phyloP scores from a whole-genome alignment of 2,113 vertebrate species.

The Cephalopholis sonnerati region DNA sequence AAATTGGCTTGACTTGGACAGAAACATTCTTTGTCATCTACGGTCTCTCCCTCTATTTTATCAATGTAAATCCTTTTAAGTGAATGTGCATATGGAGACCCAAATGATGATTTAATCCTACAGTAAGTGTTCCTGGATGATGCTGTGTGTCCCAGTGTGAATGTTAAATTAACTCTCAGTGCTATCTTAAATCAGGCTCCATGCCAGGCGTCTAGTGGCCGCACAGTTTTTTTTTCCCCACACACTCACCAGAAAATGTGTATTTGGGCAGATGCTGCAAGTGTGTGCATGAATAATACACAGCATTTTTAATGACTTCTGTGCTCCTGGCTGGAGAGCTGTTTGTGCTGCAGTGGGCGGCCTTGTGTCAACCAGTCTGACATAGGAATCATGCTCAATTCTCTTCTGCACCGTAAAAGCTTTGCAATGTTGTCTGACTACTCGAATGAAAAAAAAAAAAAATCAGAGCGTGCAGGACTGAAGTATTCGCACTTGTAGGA shows the following conservation, averaged over 20 bases:
- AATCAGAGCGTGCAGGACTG: conserved; percentile 5
- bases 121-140: conserved; percentile 73
- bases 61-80: conserved; percentile 70
- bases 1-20: conserved; percentile 30
- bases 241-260: conserved; percentile 45
- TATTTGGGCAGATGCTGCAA: conserved; percentile 55
- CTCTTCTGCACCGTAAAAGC: conserved; percentile 41
- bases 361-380: conserved; percentile 53
- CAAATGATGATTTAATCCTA: conserved; percentile 75
- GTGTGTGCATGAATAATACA: conserved; percentile 75
- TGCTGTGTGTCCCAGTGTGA: conserved; percentile 58
- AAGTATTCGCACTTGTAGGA: conserved; percentile 6
- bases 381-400: conserved; percentile 41
- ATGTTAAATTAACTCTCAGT: conserved; percentile 72
- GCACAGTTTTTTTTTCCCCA: conserved; percentile 29
- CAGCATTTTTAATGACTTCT: conserved; percentile 72
- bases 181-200: conserved; percentile 73
- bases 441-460: conserved; percentile 12
- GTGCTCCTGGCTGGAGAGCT: conserved; percentile 55
- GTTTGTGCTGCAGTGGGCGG: conserved; percentile 54
- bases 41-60: conserved; percentile 41
- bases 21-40: conserved; percentile 49
- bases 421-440: conserved; percentile 42
- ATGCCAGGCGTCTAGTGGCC: conserved; percentile 45
- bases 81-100: conserved; percentile 72